Base-by-base conservation (phyloP, 1,140 invertebrate species). In the Saccostrea echinata region DNA sequence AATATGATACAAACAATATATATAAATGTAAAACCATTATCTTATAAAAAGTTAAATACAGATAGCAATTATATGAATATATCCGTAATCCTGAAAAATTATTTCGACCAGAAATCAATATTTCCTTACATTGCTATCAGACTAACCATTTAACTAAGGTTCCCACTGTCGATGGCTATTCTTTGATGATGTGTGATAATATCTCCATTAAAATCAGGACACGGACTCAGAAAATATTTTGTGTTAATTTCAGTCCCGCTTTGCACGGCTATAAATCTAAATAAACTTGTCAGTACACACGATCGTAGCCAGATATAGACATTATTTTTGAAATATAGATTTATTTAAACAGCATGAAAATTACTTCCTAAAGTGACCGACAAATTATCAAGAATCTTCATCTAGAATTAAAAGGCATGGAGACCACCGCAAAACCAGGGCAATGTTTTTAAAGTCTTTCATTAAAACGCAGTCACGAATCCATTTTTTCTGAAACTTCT, bases 261-360 rank as follows among this genome's bases (percentile, higher is more conserved):
- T 18, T 76, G 27, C 16, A 76, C 27, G 27, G 68, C 68, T 24
- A 35, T 76, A 76, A 30, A 16, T 30, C 8, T 76, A 30, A 27
- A 76, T 33, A 76, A 76, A 76, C 11, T 30, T 76, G 68, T 76
- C 68, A 76, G 13, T 33, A 76, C 68, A 33, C 68, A 27, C 64
- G 24, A 30, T 24, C 24, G 18, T 16, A 0, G 8, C 24, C 30
- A 33, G 68, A 76, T 30, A 76, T 30, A 16, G 27, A 33, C 68
- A 33, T 27, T 30, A 27, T 30, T 76, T 30, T 30, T 12, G 13
- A 76, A 76, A 76, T 30, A 76, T 16, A 76, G 16, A 30, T 76
- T 76, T 33, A 76, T 76, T 33, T 27, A 76, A 76, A 76, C 24
- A 18, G 24, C 30, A 30, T 76, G 68, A 24, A 76, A 76, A 30